Evolutionary conservation across 1,140 invertebrate species (phyloP).

Genomic region (Cherax destructor): DNA sequence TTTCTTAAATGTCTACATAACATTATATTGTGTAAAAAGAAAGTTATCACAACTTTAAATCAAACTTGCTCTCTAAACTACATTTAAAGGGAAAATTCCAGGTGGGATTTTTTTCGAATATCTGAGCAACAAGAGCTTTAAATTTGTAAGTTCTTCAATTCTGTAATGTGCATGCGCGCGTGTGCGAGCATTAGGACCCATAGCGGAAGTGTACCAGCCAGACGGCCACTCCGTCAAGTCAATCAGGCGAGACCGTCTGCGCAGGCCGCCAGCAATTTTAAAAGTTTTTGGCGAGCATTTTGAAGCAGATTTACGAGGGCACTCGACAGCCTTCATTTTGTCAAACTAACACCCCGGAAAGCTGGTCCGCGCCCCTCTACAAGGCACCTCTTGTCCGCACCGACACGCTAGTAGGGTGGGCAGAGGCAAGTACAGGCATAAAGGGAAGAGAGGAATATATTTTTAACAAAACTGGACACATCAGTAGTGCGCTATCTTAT

Average conservation of each 20-base stretch:
- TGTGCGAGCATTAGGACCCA: neutral
- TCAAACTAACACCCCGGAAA: constrained; percentile 41
- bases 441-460: neutral
- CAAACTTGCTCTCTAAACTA: too few species aligned
- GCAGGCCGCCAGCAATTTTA: neutral
- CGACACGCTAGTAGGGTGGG: neutral
- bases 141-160: too few species aligned
- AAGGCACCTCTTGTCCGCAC: neutral
- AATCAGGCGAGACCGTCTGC: neutral
- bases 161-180: neutral
- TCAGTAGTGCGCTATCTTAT: too few species aligned
- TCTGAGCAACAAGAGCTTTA: too few species aligned
- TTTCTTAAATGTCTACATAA: too few species aligned
- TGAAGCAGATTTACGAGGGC: constrained; percentile 19
- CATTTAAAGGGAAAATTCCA: too few species aligned
- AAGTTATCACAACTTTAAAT: too few species aligned
- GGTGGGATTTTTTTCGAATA: too few species aligned
- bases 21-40: too few species aligned
- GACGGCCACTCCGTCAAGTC: neutral
- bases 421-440: neutral
- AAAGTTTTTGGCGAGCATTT: neutral
- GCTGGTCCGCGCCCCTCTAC: neutral
- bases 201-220: neutral
- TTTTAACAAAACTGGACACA: too few species aligned
- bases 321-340: constrained; percentile 3